These are phyloP conservation scores for Aplodontia rufa DNA, from an alignment of 2,113 vertebrate genomes.

Conservation along the genomic window DNA sequence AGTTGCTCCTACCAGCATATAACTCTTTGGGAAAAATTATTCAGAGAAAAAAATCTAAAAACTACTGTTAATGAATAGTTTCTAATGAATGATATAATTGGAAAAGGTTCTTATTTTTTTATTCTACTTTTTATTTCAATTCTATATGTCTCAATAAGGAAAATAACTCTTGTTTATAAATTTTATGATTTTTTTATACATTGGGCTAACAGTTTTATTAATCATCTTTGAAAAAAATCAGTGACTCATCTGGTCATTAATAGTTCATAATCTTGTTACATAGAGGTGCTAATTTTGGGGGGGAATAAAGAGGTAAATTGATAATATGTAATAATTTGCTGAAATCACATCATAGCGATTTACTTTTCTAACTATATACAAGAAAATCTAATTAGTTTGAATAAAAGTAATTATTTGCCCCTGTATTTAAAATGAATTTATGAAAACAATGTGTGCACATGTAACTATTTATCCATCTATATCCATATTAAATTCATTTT, in stretches of 20 bases:
- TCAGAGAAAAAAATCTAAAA: neutral
- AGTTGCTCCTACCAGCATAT: neutral
- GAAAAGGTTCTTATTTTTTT: neutral
- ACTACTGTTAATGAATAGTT: neutral
- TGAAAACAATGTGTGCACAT: neutral
- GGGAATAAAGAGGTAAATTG: neutral
- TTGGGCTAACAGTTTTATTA: neutral
- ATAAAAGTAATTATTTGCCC: neutral
- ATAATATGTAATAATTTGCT: neutral
- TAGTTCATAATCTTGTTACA: neutral
- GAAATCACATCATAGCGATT: neutral
- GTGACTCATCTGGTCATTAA: neutral
- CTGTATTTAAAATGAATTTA: neutral
- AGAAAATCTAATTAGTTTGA: neutral
- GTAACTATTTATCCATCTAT: neutral
- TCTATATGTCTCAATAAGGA: neutral
- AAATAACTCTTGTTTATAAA: neutral
- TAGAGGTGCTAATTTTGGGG: neutral
- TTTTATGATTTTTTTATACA: neutral
- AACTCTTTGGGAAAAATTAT: neutral
- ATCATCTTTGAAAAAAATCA: neutral
- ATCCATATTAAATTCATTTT: neutral
- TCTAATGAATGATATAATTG: neutral
- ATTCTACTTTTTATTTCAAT: neutral
- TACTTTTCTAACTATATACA: neutral